phyloP scores from a whole-genome alignment of 2,797 vertebrate species.

The Eurystomus glaucurus region DNA sequence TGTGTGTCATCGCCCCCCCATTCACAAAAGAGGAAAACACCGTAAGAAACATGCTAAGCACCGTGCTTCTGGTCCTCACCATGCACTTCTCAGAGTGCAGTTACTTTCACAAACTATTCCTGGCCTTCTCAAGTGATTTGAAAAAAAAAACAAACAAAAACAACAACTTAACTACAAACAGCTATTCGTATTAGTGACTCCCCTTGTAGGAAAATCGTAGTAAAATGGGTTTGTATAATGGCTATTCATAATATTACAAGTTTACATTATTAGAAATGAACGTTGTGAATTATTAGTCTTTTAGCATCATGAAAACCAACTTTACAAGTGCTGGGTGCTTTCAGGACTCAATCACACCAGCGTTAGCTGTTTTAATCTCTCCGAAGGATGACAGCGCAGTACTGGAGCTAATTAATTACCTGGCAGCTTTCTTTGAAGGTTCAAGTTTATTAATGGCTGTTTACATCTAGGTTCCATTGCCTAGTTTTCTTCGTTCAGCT shows the following conservation, averaged over 20 bases:
- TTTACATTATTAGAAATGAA: background rate
- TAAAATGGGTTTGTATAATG: background rate
- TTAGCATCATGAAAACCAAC: background rate
- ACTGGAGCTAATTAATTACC: conserved; percentile 44
- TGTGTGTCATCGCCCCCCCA: background rate
- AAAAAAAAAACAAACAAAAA: background rate
- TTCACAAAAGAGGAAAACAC: background rate
- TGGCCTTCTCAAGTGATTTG: background rate
- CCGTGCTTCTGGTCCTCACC: background rate
- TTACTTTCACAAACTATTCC: background rate
- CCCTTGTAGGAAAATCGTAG: background rate
- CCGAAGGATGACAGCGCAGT: background rate
- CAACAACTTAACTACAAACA: background rate
- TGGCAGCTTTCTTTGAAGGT: conserved; percentile 54
- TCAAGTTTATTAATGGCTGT: conserved; percentile 33
- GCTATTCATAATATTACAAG: background rate
- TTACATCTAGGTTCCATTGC: conserved; percentile 34
- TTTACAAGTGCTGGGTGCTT: conserved; percentile 24
- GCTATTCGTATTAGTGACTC: background rate
- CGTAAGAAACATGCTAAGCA: background rate
- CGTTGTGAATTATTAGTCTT: background rate
- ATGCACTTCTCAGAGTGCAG: background rate
- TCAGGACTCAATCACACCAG: background rate
- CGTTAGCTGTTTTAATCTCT: background rate
- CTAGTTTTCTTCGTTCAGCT: conserved; percentile 9